Percentiles rank a stretch among this genome's conserved stretches.
These are phyloP conservation scores for Leucoraja ocellata DNA, from an alignment of 2,797 vertebrate genomes.

Conservation along the genomic window DNA sequence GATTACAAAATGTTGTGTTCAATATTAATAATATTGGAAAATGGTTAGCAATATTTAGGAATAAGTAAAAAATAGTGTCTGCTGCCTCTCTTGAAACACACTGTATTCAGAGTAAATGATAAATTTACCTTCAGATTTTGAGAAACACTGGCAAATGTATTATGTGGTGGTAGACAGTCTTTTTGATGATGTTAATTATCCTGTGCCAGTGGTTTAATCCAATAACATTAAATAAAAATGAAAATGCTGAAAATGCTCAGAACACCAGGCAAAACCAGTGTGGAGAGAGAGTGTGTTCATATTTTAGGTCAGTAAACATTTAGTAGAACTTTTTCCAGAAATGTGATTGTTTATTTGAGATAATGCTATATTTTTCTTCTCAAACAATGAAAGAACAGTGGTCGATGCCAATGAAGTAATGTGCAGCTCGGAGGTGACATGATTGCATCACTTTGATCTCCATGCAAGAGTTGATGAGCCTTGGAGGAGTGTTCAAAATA, in stretches of 20 bases:
- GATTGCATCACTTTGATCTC: neutral
- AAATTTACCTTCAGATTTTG: neutral
- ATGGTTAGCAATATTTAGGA: neutral
- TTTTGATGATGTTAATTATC: neutral
- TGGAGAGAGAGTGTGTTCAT: too few species aligned
- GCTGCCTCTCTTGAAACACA: neutral
- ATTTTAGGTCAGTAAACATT: too few species aligned
- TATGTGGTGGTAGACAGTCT: neutral
- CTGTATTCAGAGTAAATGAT: neutral
- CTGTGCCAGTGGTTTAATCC: neutral
- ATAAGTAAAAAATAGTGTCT: neutral
- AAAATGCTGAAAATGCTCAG: too few species aligned
- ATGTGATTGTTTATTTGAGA: too few species aligned
- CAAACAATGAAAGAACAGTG: neutral
- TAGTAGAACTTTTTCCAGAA: too few species aligned
- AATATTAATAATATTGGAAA: neutral
- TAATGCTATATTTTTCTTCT: too few species aligned
- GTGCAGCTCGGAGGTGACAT: neutral
- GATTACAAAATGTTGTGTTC: neutral
- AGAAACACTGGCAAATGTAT: neutral
- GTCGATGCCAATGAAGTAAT: neutral
- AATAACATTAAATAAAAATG: neutral
- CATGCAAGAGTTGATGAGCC: neutral
- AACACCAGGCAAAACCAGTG: too few species aligned
- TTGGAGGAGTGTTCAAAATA: neutral